Evolutionary conservation across 2,888 invertebrate genomes (phyloP).

Genomic region (Apodemia hepburni): DNA sequence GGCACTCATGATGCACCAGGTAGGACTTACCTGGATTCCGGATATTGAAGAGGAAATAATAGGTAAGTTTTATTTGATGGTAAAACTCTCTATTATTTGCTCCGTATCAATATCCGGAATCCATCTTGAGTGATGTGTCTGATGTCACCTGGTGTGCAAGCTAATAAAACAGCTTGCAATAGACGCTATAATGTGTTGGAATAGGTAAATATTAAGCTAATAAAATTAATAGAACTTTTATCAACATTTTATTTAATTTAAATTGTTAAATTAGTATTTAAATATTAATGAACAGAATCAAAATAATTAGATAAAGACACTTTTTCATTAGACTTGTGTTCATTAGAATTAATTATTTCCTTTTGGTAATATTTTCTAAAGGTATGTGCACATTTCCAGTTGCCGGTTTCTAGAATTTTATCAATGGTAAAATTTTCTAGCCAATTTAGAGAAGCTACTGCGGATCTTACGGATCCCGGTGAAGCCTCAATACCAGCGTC

Average conservation of each 20-base stretch:
- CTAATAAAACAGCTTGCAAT: neutral
- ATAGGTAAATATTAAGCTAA: neutral
- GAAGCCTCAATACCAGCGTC: conserved; percentile 1
- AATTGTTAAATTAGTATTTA: neutral
- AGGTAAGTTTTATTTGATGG: conserved; percentile 18
- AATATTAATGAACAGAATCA: conserved; percentile 19
- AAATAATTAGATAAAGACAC: conserved; percentile 20
- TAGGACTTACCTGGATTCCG: conserved; percentile 28
- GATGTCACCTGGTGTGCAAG: conserved; percentile 15
- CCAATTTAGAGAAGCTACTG: conserved; percentile 18
- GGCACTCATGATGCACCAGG: conserved; percentile 21
- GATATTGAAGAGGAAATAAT: conserved; percentile 22
- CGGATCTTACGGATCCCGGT: conserved; percentile 1
- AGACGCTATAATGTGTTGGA: conserved; percentile 23
- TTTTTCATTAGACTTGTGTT: neutral
- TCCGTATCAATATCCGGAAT: neutral
- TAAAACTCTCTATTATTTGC: neutral
- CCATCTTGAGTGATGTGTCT: neutral
- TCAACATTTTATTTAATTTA: neutral
- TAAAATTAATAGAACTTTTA: neutral
- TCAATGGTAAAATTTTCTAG: conserved; percentile 26
- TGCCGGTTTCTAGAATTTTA: conserved; percentile 23
- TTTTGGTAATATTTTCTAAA: conserved; percentile 35
- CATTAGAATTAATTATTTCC: conserved; percentile 8
- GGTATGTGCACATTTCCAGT: conserved; percentile 24